A percentile compares a stretch with the other conserved stretches of the same genome.
Conservation (phyloP, 2,113 vertebrate genomes). For the Poecilia latipinna region DNA sequence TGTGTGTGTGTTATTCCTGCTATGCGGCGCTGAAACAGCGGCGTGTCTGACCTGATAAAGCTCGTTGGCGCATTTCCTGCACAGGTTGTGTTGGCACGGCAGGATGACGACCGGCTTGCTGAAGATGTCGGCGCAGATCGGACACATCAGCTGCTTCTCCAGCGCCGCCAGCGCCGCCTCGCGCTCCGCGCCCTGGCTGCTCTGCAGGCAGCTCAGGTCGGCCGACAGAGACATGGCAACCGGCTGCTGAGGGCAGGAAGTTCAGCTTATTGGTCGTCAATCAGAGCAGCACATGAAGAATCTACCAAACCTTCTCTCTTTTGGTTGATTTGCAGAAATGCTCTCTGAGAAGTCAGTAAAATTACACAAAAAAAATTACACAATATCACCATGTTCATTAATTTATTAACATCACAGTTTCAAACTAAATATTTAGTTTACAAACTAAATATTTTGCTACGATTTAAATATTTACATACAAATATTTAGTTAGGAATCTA, state of each 20-base stretch:
- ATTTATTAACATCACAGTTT: too few species aligned
- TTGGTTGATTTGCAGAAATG: neutral
- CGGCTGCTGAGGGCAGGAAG: constrained; percentile 6
- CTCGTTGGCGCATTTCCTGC: constrained; percentile 81
- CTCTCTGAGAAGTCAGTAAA: too few species aligned
- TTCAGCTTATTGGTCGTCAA: neutral
- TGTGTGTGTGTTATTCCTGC: neutral
- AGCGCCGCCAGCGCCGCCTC: constrained; percentile 64
- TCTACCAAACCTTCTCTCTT: too few species aligned
- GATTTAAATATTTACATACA: too few species aligned
- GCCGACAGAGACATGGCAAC: constrained; percentile 71
- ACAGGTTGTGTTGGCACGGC: constrained; percentile 84
- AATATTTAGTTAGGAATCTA: too few species aligned
- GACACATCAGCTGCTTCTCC: constrained; percentile 83
- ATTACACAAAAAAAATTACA: too few species aligned
- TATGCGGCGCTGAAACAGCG: neutral
- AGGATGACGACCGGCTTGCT: constrained; percentile 83
- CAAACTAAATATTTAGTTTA: too few species aligned
- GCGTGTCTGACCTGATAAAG: constrained; percentile 74
- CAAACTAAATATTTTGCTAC: too few species aligned
- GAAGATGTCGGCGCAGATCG: constrained; percentile 81
- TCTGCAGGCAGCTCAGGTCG: constrained; percentile 71
- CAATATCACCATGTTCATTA: too few species aligned
- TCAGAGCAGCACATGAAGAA: too few species aligned
- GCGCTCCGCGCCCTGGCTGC: constrained; percentile 37